Evolutionary conservation across 1,140 invertebrate genomes (phyloP), one percentile per base, ranked within the genome.

Genomic region (Drosophila nigromelanica): DNA sequence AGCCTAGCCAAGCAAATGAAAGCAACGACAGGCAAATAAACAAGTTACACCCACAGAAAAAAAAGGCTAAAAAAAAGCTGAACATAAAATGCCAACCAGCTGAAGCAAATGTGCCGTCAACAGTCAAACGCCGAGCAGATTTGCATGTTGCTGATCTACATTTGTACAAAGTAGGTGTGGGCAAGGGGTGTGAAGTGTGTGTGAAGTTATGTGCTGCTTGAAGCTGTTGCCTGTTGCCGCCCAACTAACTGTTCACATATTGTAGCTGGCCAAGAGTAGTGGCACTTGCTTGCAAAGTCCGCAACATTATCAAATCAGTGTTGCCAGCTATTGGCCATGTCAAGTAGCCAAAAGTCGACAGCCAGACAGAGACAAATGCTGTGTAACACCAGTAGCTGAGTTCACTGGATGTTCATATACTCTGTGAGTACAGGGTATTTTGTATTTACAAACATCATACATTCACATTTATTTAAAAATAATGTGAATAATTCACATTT

Each of bases 21-120:
- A 76, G 78, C 70, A 87, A 82, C 82, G 82, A 87, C 78, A 86
- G 72, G 56, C 75, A 87, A 87, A 87, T 82, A 87, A 86, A 86
- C 78, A 86, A 73, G 71, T 68, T 74, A 51, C 66, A 69, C 15
- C 21, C 21, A 24, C 21, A 24, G 2, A 18, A 63, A 21, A 47
- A 58, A 52, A 24, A 64, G 30, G 5, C 15, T 42, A 12, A 52
- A 18, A 43, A 62, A 81, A 24, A 5, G 37, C 43, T 35, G 18
- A 67, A 81, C 81, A 77, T 78, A 75, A 72, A 80, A 82, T 30
- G 52, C 37, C 75, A 72, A 70, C 55, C 47, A 56, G 60, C 58
- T 61, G 51, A 76, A 73, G 80, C 77, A 80, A 85, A 85, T 86
- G 82, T 71, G 74, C 83, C 78, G 87, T 86, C 82, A 86, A 86